Base-by-base conservation (phyloP, 1,140 invertebrate species). In the Sinonovacula constricta region DNA sequence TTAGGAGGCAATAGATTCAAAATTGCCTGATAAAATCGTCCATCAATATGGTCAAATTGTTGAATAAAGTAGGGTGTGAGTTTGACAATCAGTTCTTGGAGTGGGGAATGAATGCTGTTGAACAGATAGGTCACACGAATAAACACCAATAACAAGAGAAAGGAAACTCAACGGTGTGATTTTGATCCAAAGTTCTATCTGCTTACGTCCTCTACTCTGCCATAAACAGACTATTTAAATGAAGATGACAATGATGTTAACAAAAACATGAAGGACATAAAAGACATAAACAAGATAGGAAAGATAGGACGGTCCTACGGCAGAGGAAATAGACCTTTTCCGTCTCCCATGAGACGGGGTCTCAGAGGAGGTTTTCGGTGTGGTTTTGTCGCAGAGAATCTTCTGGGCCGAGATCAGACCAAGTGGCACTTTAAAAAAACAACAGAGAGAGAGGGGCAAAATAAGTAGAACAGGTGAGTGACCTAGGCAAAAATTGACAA, bases 401-500 rank as follows among this genome's bases (percentile, higher is more conserved):
- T n/a, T n/a, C n/a, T n/a, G n/a, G n/a, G n/a, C n/a, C n/a, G n/a
- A n/a, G n/a, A n/a, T n/a, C n/a, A n/a, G n/a, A n/a, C n/a, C n/a
- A n/a, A n/a, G n/a, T n/a, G n/a, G n/a, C n/a, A n/a, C n/a, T n/a
- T n/a, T n/a, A n/a, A n/a, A n/a, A n/a, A n/a, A n/a, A n/a, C n/a
- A n/a, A n/a, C n/a, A n/a, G n/a, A 7, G 18, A 45, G 39, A 45
- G n/a, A 10, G 39, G 39, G 7, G 39, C 39, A 7, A 7, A 45
- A 45, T 7, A 45, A 45, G 18, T 45, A 45, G 39, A 45, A 18
- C 39, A 45, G 39, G 26, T 36, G 14, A 33, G 18, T 57, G 31
- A 26, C 57, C 18, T 36, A 77, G 71, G 71, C 14, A 53, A 63
- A 69, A 76, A 30, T 56, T 81, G n/a, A 76, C 71, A 26, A 62